Evolutionary conservation across 2,113 vertebrate species (phyloP).

Genomic region (Prinia subflava): DNA sequence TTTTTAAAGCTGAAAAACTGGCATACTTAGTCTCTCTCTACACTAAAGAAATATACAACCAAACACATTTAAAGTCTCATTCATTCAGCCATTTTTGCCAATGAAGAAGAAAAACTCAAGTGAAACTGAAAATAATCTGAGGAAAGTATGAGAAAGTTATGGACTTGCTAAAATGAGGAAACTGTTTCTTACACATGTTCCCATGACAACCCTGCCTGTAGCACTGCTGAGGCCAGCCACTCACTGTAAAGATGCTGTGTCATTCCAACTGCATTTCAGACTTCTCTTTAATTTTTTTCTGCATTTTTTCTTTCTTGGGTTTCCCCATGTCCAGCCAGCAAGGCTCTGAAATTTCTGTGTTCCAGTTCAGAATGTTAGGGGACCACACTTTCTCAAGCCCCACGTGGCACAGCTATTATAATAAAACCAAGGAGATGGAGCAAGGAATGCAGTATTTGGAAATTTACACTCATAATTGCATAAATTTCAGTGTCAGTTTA

Average conservation of each 20-base stretch:
- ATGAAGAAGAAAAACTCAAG: background rate
- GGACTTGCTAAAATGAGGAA: background rate
- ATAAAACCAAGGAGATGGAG: background rate
- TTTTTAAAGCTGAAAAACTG: background rate
- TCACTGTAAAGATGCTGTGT: conserved; percentile 28
- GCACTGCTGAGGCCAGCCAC: background rate
- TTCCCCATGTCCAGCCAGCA: background rate
- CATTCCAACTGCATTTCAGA: conserved; percentile 21
- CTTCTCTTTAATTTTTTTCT: background rate
- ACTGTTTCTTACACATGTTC: conserved; percentile 7
- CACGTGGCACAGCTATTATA: fast-evolving
- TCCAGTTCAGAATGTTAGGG: background rate
- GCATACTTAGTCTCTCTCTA: background rate
- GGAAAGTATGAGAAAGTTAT: background rate
- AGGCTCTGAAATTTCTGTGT: background rate
- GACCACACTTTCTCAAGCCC: background rate
- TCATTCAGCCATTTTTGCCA: background rate
- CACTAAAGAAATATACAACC: background rate
- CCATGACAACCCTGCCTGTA: conserved; percentile 53
- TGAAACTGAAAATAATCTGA: background rate
- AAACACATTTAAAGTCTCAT: background rate
- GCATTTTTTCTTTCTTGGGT: background rate
- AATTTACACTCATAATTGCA: background rate
- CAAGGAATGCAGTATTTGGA: background rate
- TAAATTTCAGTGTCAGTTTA: background rate